Evolutionary conservation across 2,888 invertebrate genomes (phyloP), one percentile per base, ranked within the genome.

Genomic region (Tetheella fluctuosa): DNA sequence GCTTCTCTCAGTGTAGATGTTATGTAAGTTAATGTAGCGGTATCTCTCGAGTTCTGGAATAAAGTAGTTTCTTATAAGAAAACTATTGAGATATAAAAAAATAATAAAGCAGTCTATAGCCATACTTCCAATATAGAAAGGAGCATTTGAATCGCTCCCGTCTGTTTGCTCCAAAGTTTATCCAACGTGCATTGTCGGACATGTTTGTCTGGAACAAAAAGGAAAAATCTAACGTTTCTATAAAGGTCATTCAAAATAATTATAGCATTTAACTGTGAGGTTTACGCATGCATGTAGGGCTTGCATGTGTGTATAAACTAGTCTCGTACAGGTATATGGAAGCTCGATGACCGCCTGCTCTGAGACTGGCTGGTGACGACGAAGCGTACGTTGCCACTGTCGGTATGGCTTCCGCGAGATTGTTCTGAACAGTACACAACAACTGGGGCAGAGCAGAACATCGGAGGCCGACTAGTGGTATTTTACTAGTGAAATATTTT

Each of bases 1-100:
- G 94, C 91, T 85, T 95, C 95, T 76, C 94, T 94, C 62, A 95
- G 76, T 76, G 95, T 94, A 17, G 94, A 90, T 57, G 94, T 90
- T 64, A 95, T 89, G 74, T 94, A 94, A 58, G 93, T 93, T 48
- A 89, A 88, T 4, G 94, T 92, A 12, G 93, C 83, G 42, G 93
- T 84, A 67, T 95, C 95, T 79, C 94, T 92, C 58, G 93, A 89
- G 68, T 81, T 92, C 95, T 95, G 86, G 59, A 90, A 85, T 39
- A 58, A 76, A 37, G 57, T 39, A 52, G 54, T 8, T 54, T 3
- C 17, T 20, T 30, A 70, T 58, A 54, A 59, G 6, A 53, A 59
- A 42, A 28, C 34, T 53, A 60, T 53, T 6, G 12, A 12, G n/a
- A 25, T 52, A 15, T 13, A 34, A 13, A 34, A 28, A 37, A 7